Evolutionary conservation across 2,797 vertebrate genomes (phyloP).

Genomic region (Buceros bicornis): DNA sequence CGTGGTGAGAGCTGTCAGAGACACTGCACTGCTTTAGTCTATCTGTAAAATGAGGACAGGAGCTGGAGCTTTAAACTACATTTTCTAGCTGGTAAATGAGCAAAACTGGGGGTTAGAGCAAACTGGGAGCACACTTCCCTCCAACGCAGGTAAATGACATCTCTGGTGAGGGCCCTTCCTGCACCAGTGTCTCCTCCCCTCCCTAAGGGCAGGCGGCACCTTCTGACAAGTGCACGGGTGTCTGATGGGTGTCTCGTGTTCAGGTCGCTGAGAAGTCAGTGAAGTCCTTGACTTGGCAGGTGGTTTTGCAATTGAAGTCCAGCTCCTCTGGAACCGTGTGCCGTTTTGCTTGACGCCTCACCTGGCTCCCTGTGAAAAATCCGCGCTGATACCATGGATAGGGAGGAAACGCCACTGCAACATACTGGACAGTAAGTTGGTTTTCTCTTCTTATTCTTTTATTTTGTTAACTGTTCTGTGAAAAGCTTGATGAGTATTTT

Average conservation of each 20-base stretch:
- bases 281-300: neutral
- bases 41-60: neutral
- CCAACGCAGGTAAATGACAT: neutral
- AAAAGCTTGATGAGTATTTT: neutral
- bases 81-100: neutral
- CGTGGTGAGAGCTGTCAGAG: neutral
- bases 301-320: neutral
- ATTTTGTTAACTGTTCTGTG: neutral
- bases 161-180: neutral
- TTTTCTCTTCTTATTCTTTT: neutral
- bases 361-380: neutral
- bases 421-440: neutral
- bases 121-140: neutral
- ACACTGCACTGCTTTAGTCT: neutral
- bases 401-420: neutral
- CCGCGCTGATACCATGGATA: neutral
- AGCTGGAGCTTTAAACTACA: neutral
- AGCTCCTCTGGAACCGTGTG: neutral
- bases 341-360: slow-evolving; percentile 25
- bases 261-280: neutral
- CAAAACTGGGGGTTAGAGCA: neutral
- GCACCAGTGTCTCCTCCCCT: neutral
- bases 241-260: neutral
- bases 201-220: neutral
- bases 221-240: neutral